Conservation (phyloP, 1,140 invertebrate genomes). For the Trichonephila clavipes region DNA sequence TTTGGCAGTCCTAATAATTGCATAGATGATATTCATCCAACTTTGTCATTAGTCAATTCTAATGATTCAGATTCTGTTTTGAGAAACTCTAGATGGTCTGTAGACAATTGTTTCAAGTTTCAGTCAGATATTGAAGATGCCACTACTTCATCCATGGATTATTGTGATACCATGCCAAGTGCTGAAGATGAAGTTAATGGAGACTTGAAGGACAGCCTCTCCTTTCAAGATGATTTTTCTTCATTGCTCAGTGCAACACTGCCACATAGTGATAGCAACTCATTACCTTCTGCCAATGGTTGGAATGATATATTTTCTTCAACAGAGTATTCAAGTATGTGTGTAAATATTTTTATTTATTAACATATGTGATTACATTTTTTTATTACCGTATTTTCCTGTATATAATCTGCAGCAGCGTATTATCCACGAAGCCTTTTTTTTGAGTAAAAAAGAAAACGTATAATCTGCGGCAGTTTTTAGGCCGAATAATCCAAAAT, state of each 20-base stretch:
- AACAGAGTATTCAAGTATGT: slow-evolving; percentile 18
- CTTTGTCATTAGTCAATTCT: background rate
- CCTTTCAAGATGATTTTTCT: background rate
- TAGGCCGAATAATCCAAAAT: too few relatives aligned
- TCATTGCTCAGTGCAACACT: slow-evolving; percentile 40
- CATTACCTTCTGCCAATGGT: background rate
- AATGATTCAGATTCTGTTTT: slow-evolving; percentile 12
- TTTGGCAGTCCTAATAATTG: background rate
- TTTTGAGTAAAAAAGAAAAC: too few relatives aligned
- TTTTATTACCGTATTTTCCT: too few relatives aligned
- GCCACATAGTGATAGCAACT: slow-evolving; percentile 42
- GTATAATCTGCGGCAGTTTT: too few relatives aligned
- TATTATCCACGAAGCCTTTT: too few relatives aligned
- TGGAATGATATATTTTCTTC: slow-evolving; percentile 16
- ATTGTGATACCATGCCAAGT: background rate
- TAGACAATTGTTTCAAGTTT: too few relatives aligned
- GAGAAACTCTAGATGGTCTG: slow-evolving; percentile 31
- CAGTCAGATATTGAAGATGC: background rate
- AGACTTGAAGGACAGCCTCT: background rate
- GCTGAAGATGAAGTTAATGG: background rate
- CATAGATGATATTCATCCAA: background rate
- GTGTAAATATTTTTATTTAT: background rate
- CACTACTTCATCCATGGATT: slow-evolving; percentile 31
- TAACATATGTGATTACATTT: background rate
- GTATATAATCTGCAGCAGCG: too few relatives aligned